phyloP scores from a whole-genome alignment of 2,797 vertebrate species.

The Mus minutoides region DNA sequence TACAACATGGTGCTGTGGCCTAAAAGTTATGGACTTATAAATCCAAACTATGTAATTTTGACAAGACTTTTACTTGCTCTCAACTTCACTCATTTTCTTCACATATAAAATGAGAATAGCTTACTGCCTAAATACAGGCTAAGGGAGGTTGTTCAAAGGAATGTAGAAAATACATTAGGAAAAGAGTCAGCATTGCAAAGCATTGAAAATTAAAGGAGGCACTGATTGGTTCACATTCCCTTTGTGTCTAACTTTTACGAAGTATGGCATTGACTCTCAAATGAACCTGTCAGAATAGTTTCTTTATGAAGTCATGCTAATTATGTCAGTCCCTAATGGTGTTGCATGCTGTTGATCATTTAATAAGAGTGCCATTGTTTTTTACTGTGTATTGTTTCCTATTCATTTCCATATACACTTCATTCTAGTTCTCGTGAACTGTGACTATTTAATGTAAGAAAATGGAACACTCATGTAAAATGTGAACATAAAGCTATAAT shows the following conservation, averaged over 20 bases:
- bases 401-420: background rate
- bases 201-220: background rate
- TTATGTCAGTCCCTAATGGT: background rate
- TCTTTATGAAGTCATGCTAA: background rate
- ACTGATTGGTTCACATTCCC: background rate
- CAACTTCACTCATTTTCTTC: background rate
- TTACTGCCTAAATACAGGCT: background rate
- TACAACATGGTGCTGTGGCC: background rate
- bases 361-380: background rate
- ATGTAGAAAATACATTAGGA: background rate
- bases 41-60: background rate
- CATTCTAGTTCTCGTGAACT: background rate
- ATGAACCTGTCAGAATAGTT: background rate
- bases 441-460: constrained; percentile 26
- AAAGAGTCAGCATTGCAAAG: background rate
- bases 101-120: background rate
- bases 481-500: background rate
- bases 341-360: background rate
- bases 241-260: background rate
- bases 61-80: background rate
- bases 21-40: background rate
- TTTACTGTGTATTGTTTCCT: background rate
- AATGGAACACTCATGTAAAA: background rate
- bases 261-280: background rate
- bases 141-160: background rate